A percentile compares a stretch with the other conserved stretches of the same genome.
These are phyloP conservation scores for Coelinius sp. DNA, from an alignment of 2,888 invertebrate genomes.

Conservation along the genomic window DNA sequence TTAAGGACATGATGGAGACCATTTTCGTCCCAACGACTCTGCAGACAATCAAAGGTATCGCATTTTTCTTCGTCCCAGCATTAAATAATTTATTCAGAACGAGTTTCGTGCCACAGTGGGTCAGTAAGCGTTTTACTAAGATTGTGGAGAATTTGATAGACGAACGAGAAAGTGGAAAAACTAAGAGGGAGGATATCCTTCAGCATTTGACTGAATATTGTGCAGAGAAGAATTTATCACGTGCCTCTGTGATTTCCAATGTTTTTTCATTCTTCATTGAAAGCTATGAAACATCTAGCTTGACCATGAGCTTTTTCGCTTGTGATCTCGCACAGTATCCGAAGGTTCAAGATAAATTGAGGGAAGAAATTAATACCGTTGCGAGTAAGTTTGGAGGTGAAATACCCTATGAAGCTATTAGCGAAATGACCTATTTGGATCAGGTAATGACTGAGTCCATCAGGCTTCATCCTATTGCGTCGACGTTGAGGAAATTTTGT, in stretches of 20 bases:
- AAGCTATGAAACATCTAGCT: constrained; percentile 73
- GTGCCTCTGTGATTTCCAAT: constrained; percentile 65
- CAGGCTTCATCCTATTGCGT: constrained; percentile 42
- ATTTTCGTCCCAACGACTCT: constrained; percentile 12
- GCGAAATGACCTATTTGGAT: constrained; percentile 72
- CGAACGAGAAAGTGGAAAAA: constrained; percentile 37
- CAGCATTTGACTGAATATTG: constrained; percentile 66
- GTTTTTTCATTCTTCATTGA: constrained; percentile 72
- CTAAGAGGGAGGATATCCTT: constrained; percentile 67
- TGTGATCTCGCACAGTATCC: constrained; percentile 70
- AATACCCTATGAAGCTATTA: constrained; percentile 69
- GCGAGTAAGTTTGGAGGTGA: constrained; percentile 58
- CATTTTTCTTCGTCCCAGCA: constrained; percentile 17
- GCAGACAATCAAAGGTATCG: not conserved
- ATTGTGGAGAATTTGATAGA: constrained; percentile 44
- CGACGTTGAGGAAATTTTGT: constrained; percentile 42
- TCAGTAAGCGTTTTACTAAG: constrained; percentile 44
- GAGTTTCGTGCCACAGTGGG: constrained; percentile 37
- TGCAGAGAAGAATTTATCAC: constrained; percentile 39
- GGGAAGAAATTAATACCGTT: constrained; percentile 68
- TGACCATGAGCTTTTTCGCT: constrained; percentile 69
- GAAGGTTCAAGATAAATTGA: constrained; percentile 69
- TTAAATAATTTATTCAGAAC: constrained; percentile 28
- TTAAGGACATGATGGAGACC: constrained; percentile 41
- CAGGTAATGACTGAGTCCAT: constrained; percentile 64